Evolutionary conservation across 2,797 vertebrate species (phyloP).

Genomic region (Triplophysa bombifrons): DNA sequence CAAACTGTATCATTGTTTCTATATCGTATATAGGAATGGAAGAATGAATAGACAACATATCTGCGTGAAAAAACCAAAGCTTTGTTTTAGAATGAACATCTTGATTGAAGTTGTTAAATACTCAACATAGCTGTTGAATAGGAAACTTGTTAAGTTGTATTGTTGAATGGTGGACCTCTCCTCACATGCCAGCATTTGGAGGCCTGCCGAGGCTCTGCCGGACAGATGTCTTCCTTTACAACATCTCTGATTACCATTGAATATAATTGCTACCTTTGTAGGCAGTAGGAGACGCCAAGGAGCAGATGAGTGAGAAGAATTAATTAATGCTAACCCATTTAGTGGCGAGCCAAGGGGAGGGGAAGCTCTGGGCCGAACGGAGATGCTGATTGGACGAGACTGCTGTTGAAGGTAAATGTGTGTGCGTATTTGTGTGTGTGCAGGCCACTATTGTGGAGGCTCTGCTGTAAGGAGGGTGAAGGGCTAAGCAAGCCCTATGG

Average conservation of each 20-base stretch:
- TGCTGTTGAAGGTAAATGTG: conserved; percentile 20
- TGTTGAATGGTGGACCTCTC: not conserved
- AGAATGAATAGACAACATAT: not conserved
- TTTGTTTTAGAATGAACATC: not conserved
- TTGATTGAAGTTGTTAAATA: conserved; percentile 9
- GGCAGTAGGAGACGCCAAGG: conserved; percentile 44
- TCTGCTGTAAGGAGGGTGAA: conserved; percentile 35
- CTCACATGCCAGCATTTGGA: conserved; percentile 31
- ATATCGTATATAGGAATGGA: too few species aligned
- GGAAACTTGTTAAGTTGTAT: conserved; percentile 4
- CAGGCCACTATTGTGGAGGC: conserved; percentile 42
- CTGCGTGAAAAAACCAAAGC: not conserved
- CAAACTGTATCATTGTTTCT: too few species aligned
- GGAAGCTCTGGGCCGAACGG: conserved; percentile 41
- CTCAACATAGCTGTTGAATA: not conserved
- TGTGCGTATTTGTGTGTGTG: conserved; percentile 27
- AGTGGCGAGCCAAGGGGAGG: conserved; percentile 34
- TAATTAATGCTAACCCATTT: conserved; percentile 65
- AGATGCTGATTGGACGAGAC: conserved; percentile 47
- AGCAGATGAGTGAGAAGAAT: conserved; percentile 53
- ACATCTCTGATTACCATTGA: conserved; percentile 40
- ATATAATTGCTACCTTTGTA: conserved; percentile 46
- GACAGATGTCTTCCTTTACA: conserved; percentile 54
- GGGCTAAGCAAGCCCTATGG: conserved; percentile 21
- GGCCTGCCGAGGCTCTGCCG: conserved; percentile 25